Base-by-base conservation (phyloP, 2,888 invertebrate species). In the Xestia c-nigrum region DNA sequence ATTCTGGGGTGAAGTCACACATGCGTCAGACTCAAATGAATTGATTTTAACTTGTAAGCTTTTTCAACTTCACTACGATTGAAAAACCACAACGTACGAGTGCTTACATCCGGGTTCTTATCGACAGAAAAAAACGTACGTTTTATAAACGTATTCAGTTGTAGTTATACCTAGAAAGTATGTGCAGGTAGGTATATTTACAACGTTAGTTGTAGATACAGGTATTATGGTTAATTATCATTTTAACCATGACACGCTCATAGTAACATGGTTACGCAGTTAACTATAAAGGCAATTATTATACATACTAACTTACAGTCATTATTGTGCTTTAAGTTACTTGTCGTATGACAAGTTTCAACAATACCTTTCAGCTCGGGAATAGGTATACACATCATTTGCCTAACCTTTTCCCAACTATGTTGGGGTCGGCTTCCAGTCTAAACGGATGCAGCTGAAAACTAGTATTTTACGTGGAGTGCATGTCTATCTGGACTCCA, bases 171-270 rank as follows among this genome's bases (percentile, higher is more conserved):
- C 31, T 14, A 63, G 4, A 46, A 38, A n/a, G n/a, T 61, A 47
- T 52, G 6, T 10, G n/a, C 47, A 38, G 5, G 21, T n/a, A 59
- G 12, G 16, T 57, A 69, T 70, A 64, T 38, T 57, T 52, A 66
- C 24, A 52, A 5, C 5, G 24, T 65, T 31, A 14, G 7, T 19
- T 59, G 38, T 43, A 55, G 14, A n/a, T 5, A 63, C 14, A 43
- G 47, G 31, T 84, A 63, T 61, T 76, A 70, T 57, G 38, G 16
- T 52, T 59, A 80, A 80, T 84, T 80, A 80, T 43, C 46, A 50
- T 59, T 66, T 63, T 70, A 81, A 47, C 83, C 83, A 67, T 80
- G 83, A 83, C 81, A 80, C 69, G 81, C 65, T 80, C 71, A 46
- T 40, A 66, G 31, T 50, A 52, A 63, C 52, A 43, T 16, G 31